Evolutionary conservation across 2,113 vertebrate species (phyloP).

Genomic region (Tretioscincus oriximinensis): DNA sequence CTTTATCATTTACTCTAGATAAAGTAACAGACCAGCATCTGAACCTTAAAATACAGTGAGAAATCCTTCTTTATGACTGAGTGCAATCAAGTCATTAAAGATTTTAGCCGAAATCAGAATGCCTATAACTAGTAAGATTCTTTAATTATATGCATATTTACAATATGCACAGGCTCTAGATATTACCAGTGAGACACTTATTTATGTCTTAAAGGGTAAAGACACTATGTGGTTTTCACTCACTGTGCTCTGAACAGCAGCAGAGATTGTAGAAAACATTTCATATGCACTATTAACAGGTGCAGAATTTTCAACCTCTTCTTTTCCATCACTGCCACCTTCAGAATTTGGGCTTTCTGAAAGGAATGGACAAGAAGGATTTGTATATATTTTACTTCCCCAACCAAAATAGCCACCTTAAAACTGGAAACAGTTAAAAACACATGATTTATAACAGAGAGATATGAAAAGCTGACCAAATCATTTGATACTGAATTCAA

Average conservation of each 20-base stretch:
- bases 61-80: neutral
- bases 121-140: neutral
- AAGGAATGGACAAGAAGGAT: neutral
- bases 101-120: neutral
- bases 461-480: too few species aligned
- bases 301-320: conserved; percentile 54
- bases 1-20: too few species aligned
- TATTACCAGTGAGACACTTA: neutral
- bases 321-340: conserved; percentile 33
- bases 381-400: neutral
- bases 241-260: conserved; percentile 93
- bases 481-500: too few species aligned
- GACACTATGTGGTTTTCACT: conserved; percentile 61
- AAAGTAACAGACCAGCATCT: neutral
- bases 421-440: too few species aligned
- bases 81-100: neutral
- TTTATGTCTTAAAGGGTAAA: neutral
- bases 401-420: too few species aligned
- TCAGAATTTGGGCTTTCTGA: conserved; percentile 58
- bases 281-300: conserved; percentile 81
- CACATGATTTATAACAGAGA: too few species aligned
- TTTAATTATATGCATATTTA: neutral
- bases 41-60: neutral
- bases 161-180: neutral
- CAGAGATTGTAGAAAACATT: conserved; percentile 88